Base-by-base conservation (phyloP, 1,140 invertebrate genomes). In the Phortica variegata region DNA sequence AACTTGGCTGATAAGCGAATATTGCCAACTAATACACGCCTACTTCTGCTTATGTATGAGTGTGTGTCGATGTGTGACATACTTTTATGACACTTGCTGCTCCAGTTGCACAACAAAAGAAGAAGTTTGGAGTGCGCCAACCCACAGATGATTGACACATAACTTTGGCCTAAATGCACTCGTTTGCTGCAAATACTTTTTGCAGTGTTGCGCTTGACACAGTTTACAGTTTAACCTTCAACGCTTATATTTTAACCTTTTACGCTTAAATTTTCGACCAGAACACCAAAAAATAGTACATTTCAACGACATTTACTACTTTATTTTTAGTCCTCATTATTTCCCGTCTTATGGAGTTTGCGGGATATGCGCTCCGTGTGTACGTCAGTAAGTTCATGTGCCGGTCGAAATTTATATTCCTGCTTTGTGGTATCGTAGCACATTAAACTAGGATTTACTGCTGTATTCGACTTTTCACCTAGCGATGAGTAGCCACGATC, bases 401-500 rank as follows among this genome's bases (percentile, higher is more conserved):
- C 93, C 7, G 91, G 90, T n/a, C 81, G 76, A 75, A 91, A 94
- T 16, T 41, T 31, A 13, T 56, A 32, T 39, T 51, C 41, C 2
- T 20, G 41, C 3, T 47, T 47, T 2, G 44, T 21, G 20, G 51
- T 31, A 50, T 37, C 77, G 43, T 79, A 77, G 33, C 80, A 80
- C 26, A 78, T 74, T 18, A 95, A 76, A 15, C 83, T 65, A 1
- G 89, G 87, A 81, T 97, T 97, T 1, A 83, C 85, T 37, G 79
- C 68, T 0, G 92, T 95, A 65, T 89, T 90, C 9, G 81, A 78
- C 58, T 79, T 81, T 56, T 84, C 86, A 12, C 92, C 93, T 45
- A 96, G 78, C 42, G 93, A 95, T 1, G 92, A 92, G 60, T 91
- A 96, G 81, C 93, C 93, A 73, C 82, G 71, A 76, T 97, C 88